Evolutionary conservation across 2,888 invertebrate genomes (phyloP).

Genomic region (Cephus spinipes): DNA sequence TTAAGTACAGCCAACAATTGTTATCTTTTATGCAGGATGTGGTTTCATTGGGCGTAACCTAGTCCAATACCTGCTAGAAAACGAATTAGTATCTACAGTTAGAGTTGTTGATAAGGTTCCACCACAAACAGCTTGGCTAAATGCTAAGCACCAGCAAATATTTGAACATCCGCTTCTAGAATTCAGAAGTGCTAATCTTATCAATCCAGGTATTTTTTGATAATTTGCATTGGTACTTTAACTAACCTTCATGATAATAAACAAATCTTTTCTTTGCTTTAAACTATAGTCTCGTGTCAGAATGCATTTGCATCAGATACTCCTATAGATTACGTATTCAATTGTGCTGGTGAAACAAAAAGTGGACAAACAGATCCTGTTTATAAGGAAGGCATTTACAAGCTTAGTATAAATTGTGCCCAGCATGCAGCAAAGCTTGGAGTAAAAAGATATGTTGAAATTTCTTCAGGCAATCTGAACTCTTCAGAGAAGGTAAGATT

Average conservation of each 20-base stretch:
- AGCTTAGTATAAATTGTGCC: conserved; percentile 87
- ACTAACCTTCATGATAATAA: neutral
- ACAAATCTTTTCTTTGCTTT: neutral
- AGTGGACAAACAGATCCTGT: conserved; percentile 89
- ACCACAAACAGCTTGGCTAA: conserved; percentile 92
- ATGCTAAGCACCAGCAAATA: conserved; percentile 76
- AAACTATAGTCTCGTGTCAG: conserved; percentile 80
- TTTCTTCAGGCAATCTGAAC: conserved; percentile 86
- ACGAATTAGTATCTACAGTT: conserved; percentile 80
- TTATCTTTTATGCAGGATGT: conserved; percentile 76
- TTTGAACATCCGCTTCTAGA: conserved; percentile 84
- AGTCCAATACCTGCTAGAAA: conserved; percentile 82
- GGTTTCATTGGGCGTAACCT: conserved; percentile 94
- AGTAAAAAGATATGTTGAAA: conserved; percentile 81
- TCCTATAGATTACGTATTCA: conserved; percentile 83
- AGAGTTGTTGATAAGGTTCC: conserved; percentile 93
- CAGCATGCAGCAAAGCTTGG: conserved; percentile 77
- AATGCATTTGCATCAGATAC: conserved; percentile 77
- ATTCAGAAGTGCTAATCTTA: conserved; percentile 92
- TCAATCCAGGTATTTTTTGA: conserved; percentile 78
- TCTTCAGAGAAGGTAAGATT: conserved; percentile 80
- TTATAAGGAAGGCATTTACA: conserved; percentile 89
- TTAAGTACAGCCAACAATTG: conserved; percentile 25
- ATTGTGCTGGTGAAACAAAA: conserved; percentile 93
- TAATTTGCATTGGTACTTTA: neutral